Evolutionary conservation across 2,113 vertebrate genomes (phyloP), one percentile per base, ranked within the genome.

Genomic region (Pelecanus crispus): DNA sequence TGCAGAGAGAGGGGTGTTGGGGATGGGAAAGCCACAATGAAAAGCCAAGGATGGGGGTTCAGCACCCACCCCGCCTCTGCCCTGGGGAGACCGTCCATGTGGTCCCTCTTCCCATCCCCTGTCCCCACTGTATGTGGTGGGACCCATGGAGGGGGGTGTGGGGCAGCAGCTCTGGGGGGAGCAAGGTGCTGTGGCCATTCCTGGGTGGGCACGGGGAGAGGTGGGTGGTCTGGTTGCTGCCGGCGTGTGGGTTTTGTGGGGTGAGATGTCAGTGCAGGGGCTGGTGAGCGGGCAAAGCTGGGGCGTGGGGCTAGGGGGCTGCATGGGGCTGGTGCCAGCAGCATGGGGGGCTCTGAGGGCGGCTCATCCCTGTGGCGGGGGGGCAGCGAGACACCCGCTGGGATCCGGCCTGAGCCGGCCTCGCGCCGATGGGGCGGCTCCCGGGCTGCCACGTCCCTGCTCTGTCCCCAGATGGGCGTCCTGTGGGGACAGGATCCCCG

Each of bases 141-240:
- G 72, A 86, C 50, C 50, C 6, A 2, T 0, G 25, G 40, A 40
- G 74, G 5, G 6, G 49, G 24, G 25, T 63, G 72, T 40, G 79
- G 93, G 74, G 50, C 75, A 59, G 86, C 73, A 78, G 72, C n/a
- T 11, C 13, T 31, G 8, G 8, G 44, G 58, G 8, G 34, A 81
- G 32, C 2, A 13, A 65, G 89, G 85, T 90, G 63, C 86, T 2
- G 11, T 42, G 74, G 62, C 44, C 34, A 1, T 97, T 93, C 83
- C 94, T 97, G 97, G 97, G 97, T 97, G 96, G 97, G 95, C 97
- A 95, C 1, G 4, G 55, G 16, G 77, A 95, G 87, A 91, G 90
- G 95, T 97, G 97, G 96, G 98, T 97, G 96, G 97, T 97, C 96
- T 96, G 0, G 5, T 42, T 73, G 93, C 94, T 94, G 87, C 89